These are phyloP conservation scores for Drosophila longiperda DNA, from an alignment of 2,888 invertebrate genomes.

Conservation along the genomic window DNA sequence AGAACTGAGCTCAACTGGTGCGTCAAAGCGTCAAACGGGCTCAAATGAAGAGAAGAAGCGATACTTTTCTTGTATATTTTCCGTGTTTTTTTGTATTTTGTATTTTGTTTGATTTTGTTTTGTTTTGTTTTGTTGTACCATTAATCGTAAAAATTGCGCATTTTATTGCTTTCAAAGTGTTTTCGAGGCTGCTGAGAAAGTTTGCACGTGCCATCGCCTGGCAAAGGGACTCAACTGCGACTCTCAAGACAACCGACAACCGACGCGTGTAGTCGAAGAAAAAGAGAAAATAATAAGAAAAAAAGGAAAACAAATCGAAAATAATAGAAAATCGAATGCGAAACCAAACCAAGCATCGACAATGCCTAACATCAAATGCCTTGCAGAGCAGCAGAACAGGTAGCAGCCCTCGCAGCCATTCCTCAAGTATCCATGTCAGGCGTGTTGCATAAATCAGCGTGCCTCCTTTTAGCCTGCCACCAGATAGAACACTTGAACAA, in stretches of 20 bases:
- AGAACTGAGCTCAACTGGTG: constrained; percentile 13
- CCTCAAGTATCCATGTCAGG: constrained; percentile 38
- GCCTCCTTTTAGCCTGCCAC: neutral
- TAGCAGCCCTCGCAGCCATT: constrained; percentile 31
- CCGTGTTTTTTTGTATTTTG: neutral
- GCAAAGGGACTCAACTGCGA: constrained; percentile 1
- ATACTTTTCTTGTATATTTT: constrained; percentile 55
- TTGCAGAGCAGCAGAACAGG: constrained; percentile 38
- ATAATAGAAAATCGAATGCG: constrained; percentile 10
- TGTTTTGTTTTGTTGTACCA: constrained; percentile 43
- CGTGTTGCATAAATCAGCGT: constrained; percentile 61
- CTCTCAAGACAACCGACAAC: constrained; percentile 25
- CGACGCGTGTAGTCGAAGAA: constrained; percentile 38
- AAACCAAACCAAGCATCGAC: constrained; percentile 37
- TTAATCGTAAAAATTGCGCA: constrained; percentile 72
- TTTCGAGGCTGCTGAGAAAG: constrained; percentile 48
- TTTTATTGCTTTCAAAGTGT: constrained; percentile 72
- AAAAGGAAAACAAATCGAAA: constrained; percentile 10
- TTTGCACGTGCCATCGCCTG: constrained; percentile 53
- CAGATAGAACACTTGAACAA: neutral
- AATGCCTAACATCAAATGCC: constrained; percentile 37
- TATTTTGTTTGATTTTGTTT: neutral
- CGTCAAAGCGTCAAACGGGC: constrained; percentile 37
- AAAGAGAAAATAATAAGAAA: constrained; percentile 1
- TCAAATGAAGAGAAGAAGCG: constrained; percentile 30